Conservation (phyloP, 1,140 invertebrate genomes). For the Colletes latitarsis region DNA sequence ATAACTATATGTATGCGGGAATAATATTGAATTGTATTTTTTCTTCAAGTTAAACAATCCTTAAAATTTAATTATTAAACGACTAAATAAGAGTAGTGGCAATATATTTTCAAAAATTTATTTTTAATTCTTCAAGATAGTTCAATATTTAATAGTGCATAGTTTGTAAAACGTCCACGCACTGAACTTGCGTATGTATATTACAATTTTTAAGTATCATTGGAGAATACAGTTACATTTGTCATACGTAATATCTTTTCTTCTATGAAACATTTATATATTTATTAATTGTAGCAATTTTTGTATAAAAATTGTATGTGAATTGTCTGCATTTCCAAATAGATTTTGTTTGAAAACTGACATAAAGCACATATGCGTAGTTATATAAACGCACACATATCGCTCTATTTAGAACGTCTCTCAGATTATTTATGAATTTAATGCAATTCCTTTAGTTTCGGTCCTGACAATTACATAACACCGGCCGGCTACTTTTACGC, state of each 20-base stretch:
- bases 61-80: neutral
- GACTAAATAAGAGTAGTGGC: conserved; percentile 13
- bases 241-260: conserved; percentile 8
- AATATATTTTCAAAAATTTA: conserved; percentile 47
- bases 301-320: conserved; percentile 45
- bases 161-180: conserved; percentile 35
- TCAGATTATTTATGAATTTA: conserved; percentile 14
- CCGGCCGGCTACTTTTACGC: neutral
- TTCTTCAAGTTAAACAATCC: conserved; percentile 1
- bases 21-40: too few species aligned
- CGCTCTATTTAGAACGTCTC: neutral
- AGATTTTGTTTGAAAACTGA: conserved; percentile 21
- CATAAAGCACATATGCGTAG: conserved; percentile 16
- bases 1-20: neutral
- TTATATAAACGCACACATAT: conserved; percentile 23
- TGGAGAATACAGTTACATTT: conserved; percentile 40
- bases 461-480: neutral
- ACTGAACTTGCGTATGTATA: conserved; percentile 15
- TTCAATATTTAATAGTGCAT: conserved; percentile 36
- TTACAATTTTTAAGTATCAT: conserved; percentile 40
- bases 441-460: conserved; percentile 45
- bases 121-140: conserved; percentile 26
- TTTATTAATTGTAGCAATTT: conserved; percentile 23
- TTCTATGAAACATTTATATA: conserved; percentile 26
- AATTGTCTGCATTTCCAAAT: conserved; percentile 28